phyloP scores from a whole-genome alignment of 2,113 vertebrate genomes.

The Natator depressus region DNA sequence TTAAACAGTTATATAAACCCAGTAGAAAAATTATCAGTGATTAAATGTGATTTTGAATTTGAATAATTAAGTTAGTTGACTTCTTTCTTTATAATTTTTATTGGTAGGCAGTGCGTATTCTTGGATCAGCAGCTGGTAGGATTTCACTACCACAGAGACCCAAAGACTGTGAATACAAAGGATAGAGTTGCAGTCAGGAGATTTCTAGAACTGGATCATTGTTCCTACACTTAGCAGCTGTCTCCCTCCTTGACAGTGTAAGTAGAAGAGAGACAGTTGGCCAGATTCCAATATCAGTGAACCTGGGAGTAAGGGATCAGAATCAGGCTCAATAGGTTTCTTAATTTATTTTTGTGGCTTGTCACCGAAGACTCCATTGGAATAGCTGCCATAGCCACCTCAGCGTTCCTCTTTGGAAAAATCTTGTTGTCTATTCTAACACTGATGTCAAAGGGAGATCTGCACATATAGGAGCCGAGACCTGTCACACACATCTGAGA shows the following conservation, averaged over 20 bases:
- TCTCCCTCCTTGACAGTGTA: slow-evolving; percentile 63
- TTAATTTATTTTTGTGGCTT: slow-evolving; percentile 43
- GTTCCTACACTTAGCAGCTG: slow-evolving; percentile 60
- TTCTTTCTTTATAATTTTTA: not conserved
- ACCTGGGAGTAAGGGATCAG: not conserved
- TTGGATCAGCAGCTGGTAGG: slow-evolving; percentile 51
- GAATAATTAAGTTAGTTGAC: slow-evolving; percentile 15
- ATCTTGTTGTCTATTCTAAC: not conserved
- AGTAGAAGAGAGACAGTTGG: not conserved
- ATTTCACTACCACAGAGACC: slow-evolving; percentile 23
- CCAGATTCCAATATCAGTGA: slow-evolving; percentile 4
- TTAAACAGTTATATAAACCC: slow-evolving; percentile 5
- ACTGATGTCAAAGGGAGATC: not conserved
- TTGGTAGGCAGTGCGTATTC: not conserved
- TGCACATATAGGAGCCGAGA: not conserved
- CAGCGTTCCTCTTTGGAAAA: slow-evolving; percentile 31
- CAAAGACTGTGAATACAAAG: slow-evolving; percentile 23
- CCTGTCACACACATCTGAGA: not conserved
- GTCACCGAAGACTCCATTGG: not conserved
- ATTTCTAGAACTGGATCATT: slow-evolving; percentile 71
- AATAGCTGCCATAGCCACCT: slow-evolving; percentile 48
- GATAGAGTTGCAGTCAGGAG: slow-evolving; percentile 55
- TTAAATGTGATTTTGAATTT: slow-evolving; percentile 24
- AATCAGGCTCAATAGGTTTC: not conserved
- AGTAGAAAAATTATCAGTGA: slow-evolving; percentile 17